A percentile compares a stretch with the other conserved stretches of the same genome.
Evolutionary conservation across 1,140 invertebrate genomes (phyloP).

Genomic region (Musca vetustissima): DNA sequence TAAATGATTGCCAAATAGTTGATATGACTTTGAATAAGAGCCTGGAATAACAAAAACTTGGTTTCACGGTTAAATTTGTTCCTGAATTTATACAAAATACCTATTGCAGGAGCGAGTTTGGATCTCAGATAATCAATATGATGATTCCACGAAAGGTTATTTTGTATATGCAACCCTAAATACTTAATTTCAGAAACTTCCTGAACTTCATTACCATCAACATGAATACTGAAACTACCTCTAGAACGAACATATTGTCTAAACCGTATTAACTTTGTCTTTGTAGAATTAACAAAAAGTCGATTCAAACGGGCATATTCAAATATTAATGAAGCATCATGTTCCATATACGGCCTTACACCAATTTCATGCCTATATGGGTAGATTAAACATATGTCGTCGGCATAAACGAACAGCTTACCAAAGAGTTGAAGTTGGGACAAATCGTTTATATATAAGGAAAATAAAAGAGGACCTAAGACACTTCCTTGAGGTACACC

Average conservation of each 20-base stretch:
- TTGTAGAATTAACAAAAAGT: background rate
- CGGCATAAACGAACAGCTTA: too few relatives aligned
- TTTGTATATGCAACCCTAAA: background rate
- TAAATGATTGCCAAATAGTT: background rate
- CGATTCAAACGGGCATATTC: background rate
- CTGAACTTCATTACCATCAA: background rate
- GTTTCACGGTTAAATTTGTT: background rate
- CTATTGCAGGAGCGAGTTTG: background rate
- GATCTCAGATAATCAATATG: background rate
- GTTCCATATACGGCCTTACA: background rate
- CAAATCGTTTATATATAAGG: too few relatives aligned
- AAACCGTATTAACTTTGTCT: background rate
- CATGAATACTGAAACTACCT: background rate
- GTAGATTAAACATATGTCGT: too few relatives aligned
- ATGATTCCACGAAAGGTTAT: background rate
- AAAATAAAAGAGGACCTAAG: too few relatives aligned
- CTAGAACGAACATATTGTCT: background rate
- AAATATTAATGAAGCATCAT: background rate
- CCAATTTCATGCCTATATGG: too few relatives aligned
- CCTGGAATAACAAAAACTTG: background rate
- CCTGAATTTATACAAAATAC: conserved; percentile 2
- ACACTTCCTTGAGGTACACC: too few relatives aligned
- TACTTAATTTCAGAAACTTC: background rate
- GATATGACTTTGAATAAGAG: background rate
- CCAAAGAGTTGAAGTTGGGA: too few relatives aligned